phyloP scores from a whole-genome alignment of 2,797 vertebrate species.

The Neosalanx taihuensis region DNA sequence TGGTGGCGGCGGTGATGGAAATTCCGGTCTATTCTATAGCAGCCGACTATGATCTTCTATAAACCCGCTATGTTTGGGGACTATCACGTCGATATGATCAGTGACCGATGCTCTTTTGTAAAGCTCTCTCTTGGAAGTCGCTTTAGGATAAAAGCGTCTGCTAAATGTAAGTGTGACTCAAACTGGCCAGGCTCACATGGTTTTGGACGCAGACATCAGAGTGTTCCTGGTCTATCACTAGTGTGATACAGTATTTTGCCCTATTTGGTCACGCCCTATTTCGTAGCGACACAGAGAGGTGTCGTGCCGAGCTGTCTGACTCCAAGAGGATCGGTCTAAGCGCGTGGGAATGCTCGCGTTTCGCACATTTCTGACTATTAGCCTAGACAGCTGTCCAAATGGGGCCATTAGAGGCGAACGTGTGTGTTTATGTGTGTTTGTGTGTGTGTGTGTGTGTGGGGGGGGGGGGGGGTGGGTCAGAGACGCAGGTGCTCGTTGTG shows the following conservation, averaged over 20 bases:
- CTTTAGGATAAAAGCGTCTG: too few relatives aligned
- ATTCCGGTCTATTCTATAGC: not conserved
- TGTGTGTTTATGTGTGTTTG: conserved; percentile 36
- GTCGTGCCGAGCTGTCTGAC: conserved; percentile 4
- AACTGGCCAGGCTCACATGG: not conserved
- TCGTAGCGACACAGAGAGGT: too few relatives aligned
- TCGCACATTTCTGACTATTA: conserved; percentile 68
- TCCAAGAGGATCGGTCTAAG: conserved; percentile 28
- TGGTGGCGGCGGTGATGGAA: not conserved
- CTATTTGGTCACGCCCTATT: too few relatives aligned
- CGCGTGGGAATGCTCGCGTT: conserved; percentile 40
- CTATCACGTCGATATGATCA: too few relatives aligned
- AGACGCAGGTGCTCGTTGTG: conserved; percentile 62
- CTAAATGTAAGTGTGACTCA: too few relatives aligned
- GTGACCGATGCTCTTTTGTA: too few relatives aligned
- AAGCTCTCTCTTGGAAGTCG: too few relatives aligned
- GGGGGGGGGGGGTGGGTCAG: conserved; percentile 29
- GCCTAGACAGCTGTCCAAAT: conserved; percentile 54
- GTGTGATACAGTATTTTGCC: too few relatives aligned
- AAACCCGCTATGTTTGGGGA: too few relatives aligned
- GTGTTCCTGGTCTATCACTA: too few relatives aligned
- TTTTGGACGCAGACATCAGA: not conserved
- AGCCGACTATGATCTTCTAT: too few relatives aligned
- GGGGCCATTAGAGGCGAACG: conserved; percentile 54
- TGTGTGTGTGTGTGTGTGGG: conserved; percentile 5